Conservation (phyloP, 2,113 vertebrate species). For the Pangasianodon hypophthalmus region DNA sequence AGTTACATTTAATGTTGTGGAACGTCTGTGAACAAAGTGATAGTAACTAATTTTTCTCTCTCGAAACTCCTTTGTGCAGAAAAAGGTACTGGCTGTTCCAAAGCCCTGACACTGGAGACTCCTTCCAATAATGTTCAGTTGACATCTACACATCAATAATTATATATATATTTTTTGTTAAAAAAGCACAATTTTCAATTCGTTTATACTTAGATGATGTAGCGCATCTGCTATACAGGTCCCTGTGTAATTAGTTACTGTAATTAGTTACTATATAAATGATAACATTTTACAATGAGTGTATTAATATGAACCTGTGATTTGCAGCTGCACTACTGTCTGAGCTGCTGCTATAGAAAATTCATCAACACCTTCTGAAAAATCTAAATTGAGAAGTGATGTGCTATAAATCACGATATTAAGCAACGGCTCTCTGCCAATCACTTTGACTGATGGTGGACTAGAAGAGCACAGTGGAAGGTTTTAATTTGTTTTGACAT, state of each 20-base stretch:
- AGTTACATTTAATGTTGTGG: not conserved
- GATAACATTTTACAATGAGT: no score
- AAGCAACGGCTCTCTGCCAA: constrained; percentile 60
- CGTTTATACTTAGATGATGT: not conserved
- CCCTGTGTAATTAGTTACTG: not conserved
- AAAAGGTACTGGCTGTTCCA: not conserved
- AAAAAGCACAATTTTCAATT: not conserved
- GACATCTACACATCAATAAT: not conserved
- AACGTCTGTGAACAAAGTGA: not conserved
- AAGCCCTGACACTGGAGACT: not conserved
- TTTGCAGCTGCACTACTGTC: not conserved
- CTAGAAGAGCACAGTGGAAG: constrained; percentile 36
- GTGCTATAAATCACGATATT: not conserved
- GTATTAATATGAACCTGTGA: not conserved
- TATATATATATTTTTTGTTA: no score
- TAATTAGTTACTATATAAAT: no score
- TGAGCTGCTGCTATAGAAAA: not conserved
- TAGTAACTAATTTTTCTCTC: not conserved
- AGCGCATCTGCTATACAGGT: not conserved
- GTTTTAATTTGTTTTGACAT: constrained; percentile 74
- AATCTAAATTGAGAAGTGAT: not conserved
- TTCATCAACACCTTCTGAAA: not conserved
- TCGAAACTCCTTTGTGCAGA: not conserved
- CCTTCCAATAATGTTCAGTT: not conserved
- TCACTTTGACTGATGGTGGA: constrained; percentile 71